Percentiles rank a stretch among this genome's conserved stretches.
phyloP scores from a whole-genome alignment of 2,113 vertebrate species.

The Ammodytes marinus region DNA sequence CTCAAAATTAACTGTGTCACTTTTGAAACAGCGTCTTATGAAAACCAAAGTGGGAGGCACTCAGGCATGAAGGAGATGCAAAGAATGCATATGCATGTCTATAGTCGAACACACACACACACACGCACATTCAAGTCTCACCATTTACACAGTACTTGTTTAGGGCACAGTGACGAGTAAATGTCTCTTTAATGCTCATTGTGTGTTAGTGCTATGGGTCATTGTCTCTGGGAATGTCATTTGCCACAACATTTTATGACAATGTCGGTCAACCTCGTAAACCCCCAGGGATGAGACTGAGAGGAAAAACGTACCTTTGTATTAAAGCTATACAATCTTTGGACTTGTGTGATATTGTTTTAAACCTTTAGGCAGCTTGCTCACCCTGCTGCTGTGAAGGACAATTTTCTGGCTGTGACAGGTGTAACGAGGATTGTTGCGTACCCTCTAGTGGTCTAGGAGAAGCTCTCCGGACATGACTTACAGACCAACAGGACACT shows the following conservation, averaged over 20 bases:
- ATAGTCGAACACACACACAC: not conserved
- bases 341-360: constrained; percentile 75
- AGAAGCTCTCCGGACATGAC: constrained; percentile 41
- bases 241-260: constrained; percentile 66
- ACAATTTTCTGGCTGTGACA: constrained; percentile 66
- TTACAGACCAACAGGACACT: constrained; percentile 42
- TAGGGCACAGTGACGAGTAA: constrained; percentile 15
- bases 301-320: constrained; percentile 64
- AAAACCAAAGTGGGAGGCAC: constrained; percentile 39
- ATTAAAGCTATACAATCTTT: constrained; percentile 79
- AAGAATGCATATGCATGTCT: constrained; percentile 14
- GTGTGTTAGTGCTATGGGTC: constrained; percentile 60
- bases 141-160: constrained; percentile 16
- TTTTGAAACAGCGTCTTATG: constrained; percentile 33
- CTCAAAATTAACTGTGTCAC: constrained; percentile 35
- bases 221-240: constrained; percentile 67
- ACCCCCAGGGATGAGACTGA: constrained; percentile 49
- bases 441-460: constrained; percentile 45
- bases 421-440: constrained; percentile 65
- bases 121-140: constrained; percentile 19
- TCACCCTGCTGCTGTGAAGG: constrained; percentile 65
- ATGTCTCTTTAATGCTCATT: constrained; percentile 46
- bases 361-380: constrained; percentile 68
- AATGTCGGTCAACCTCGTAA: constrained; percentile 47
- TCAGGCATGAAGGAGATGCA: constrained; percentile 45